Percentiles rank a stretch among this genome's conserved stretches.
These are phyloP conservation scores for Seriola aureovittata DNA, from an alignment of 2,113 vertebrate genomes.

Conservation along the genomic window DNA sequence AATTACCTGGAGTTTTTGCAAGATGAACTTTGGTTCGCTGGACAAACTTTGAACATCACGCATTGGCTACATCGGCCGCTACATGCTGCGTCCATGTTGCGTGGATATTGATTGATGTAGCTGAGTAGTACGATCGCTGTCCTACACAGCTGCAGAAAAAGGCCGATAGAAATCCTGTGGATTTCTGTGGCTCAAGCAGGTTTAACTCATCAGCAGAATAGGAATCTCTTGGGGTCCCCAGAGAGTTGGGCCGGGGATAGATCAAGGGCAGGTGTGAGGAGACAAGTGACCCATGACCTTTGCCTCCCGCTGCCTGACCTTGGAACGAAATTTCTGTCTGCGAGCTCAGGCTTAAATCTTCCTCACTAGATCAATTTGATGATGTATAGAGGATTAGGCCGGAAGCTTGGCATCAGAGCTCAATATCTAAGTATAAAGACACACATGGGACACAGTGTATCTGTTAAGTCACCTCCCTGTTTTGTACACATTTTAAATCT, in stretches of 20 bases:
- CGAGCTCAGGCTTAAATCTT: constrained; percentile 66
- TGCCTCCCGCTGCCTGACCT: constrained; percentile 69
- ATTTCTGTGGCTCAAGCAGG: constrained; percentile 76
- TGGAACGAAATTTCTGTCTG: constrained; percentile 70
- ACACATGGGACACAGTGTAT: constrained; percentile 50
- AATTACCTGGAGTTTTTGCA: constrained; percentile 61
- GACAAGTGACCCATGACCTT: constrained; percentile 73
- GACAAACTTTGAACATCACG: constrained; percentile 59
- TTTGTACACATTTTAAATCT: constrained; percentile 47
- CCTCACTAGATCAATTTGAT: constrained; percentile 75
- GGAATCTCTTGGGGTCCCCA: constrained; percentile 46
- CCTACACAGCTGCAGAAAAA: constrained; percentile 68
- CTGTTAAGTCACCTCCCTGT: constrained; percentile 52
- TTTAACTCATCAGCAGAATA: constrained; percentile 82
- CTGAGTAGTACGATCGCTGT: constrained; percentile 65
- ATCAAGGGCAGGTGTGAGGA: constrained; percentile 77
- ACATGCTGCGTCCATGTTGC: constrained; percentile 60
- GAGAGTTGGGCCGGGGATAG: constrained; percentile 59
- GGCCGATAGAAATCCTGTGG: constrained; percentile 74
- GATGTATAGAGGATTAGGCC: constrained; percentile 74
- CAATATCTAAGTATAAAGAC: constrained; percentile 73
- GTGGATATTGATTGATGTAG: constrained; percentile 76
- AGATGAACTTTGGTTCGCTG: constrained; percentile 61
- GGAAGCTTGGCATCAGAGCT: constrained; percentile 64
- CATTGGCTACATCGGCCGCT: constrained; percentile 63